Evolutionary conservation across 2,113 vertebrate species (phyloP), one percentile per base, ranked within the genome.

Genomic region (Loxodonta africana): DNA sequence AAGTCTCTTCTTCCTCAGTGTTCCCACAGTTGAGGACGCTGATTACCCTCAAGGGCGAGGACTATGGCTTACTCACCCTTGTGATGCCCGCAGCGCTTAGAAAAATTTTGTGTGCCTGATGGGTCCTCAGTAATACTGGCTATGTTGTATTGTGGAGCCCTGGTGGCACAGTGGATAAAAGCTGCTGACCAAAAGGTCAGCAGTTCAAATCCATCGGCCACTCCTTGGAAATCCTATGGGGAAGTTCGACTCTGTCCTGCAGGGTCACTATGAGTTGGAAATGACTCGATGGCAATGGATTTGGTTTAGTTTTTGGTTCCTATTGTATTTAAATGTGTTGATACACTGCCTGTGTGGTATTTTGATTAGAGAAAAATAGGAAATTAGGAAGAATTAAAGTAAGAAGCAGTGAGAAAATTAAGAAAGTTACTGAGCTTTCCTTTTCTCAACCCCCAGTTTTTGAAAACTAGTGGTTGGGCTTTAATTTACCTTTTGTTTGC

Each of bases 331-430:
- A 94, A 91, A 76, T 76, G 17, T 81, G 33, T 74, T 86, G 33
- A 67, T 51, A 48, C 1, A 51, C 14, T 94, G 26, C 76, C n/a
- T 33, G 18, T 28, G 15, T 83, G 62, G n/a, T 87, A 71, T 76
- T 74, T 84, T 76, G 44, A 86, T 85, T 94, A 87, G 63, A 48
- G 82, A 88, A 97, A n/a, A 8, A 12, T 20, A 60, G 5, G 20
- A 10, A 62, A 82, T 83, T 78, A 41, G 89, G 23, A 73, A 86
- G n/a, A 30, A 62, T 57, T 26, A 65, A 17, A 88, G 20, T 71
- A 77, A 88, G 48, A 78, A 83, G 21, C 23, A 77, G 5, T 90
- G 33, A 69, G 41, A 57, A 37, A 28, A 51, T 69, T 84, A 82
- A 30, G 2, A 62, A n/a, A 57, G 25, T 69, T 69, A 67, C 26